phyloP scores from a whole-genome alignment of 2,888 invertebrate species.

The Coelinius sp. region DNA sequence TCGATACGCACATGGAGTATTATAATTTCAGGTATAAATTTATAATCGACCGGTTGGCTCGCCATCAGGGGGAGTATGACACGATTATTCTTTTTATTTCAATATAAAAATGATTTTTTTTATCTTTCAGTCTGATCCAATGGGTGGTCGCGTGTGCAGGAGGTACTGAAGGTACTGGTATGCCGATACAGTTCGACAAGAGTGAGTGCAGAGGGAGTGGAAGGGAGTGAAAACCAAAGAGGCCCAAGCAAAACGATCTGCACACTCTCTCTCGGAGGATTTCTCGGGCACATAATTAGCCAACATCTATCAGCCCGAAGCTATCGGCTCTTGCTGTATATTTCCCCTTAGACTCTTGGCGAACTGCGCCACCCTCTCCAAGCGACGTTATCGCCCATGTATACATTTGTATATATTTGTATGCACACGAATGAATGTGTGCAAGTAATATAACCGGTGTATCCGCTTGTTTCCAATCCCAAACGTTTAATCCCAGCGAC shows the following conservation, averaged over 20 bases:
- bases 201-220: constrained; percentile 4
- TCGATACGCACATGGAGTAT: constrained; percentile 23
- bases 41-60: background rate
- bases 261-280: constrained; percentile 55
- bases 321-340: constrained; percentile 64
- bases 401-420: constrained; percentile 14
- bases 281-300: constrained; percentile 70
- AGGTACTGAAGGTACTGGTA: constrained; percentile 32
- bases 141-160: constrained; percentile 60
- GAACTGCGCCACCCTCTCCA: constrained; percentile 12
- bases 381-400: constrained; percentile 29
- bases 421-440: background rate
- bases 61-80: background rate
- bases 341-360: constrained; percentile 46
- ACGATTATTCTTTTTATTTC: background rate
- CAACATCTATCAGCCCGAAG: constrained; percentile 71
- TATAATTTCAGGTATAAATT: constrained; percentile 19
- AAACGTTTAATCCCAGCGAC: constrained; percentile 18
- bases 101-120: background rate
- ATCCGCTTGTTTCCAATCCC: background rate
- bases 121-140: constrained; percentile 52
- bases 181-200: constrained; percentile 16
- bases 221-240: constrained; percentile 23
- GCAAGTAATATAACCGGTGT: background rate
- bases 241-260: constrained; percentile 48